Conservation (phyloP, 1,140 invertebrate species). For the Trigoniulus corallinus region DNA sequence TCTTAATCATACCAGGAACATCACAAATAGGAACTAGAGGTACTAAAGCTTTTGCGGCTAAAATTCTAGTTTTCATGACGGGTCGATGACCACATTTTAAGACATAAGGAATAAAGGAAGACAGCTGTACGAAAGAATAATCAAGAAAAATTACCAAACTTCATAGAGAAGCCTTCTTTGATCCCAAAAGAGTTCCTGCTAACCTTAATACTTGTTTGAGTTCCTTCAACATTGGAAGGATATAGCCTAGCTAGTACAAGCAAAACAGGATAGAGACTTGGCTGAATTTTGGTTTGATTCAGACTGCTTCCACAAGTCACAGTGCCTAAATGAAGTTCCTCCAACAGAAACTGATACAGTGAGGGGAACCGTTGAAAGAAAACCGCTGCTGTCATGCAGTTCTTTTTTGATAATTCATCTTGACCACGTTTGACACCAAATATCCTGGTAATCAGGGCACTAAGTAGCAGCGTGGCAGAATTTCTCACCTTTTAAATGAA, state of each 20-base stretch:
- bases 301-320: not conserved
- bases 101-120: conserved; percentile 25
- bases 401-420: conserved; percentile 50
- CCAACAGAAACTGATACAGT: conserved; percentile 57
- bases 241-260: conserved; percentile 61
- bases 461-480: conserved; percentile 66
- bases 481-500: conserved; percentile 40
- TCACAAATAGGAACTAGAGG: conserved; percentile 36
- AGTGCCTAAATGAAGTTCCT: conserved; percentile 35
- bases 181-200: conserved; percentile 7
- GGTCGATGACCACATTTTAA: conserved; percentile 33
- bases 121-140: conserved; percentile 13
- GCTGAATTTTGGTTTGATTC: conserved; percentile 25
- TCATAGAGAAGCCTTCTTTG: no score
- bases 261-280: conserved; percentile 53
- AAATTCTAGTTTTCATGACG: conserved; percentile 41
- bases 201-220: conserved; percentile 45
- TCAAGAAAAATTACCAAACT: not conserved
- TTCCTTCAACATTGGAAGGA: conserved; percentile 46
- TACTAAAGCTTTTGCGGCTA: conserved; percentile 45
- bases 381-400: conserved; percentile 45
- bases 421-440: conserved; percentile 72
- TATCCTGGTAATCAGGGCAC: conserved; percentile 64
- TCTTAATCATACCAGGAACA: conserved; percentile 15
- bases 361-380: conserved; percentile 73